Evolutionary conservation across 2,888 invertebrate species (phyloP), one percentile per base, ranked within the genome.

Genomic region (Herminia tarsipennalis): DNA sequence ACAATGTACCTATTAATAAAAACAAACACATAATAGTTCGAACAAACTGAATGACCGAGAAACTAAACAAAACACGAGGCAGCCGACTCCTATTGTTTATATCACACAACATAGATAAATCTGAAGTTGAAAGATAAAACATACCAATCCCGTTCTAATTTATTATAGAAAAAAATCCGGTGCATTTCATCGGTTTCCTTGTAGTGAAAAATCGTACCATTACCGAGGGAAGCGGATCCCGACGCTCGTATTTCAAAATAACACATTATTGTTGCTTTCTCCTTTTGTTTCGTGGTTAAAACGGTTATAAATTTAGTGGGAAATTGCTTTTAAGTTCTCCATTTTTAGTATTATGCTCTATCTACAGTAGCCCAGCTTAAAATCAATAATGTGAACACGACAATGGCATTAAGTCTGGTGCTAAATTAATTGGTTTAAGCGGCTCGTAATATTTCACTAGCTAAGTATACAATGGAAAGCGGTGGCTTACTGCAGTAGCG

Each of bases 231-330:
- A 74, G 73, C 77, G 66, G 64, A 70, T 69, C 72, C 74, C 71
- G 54, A 55, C 52, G 79, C 73, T 82, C 86, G 76, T 88, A 87
- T 86, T 88, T 88, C 88, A 88, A 86, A 88, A 86, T 80, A 88
- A 83, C 88, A 86, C 88, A 83, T 89, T 88, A 88, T 83, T 88
- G 87, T 88, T 86, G 86, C 83, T 78, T 78, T 83, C 72, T 76
- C 70, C 76, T 85, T 86, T 81, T 81, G 80, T 82, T 82, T 77
- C 69, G 78, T 59, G 77, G 79, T 77, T 81, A 82, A 85, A 81
- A 68, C 75, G 75, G 78, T 81, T 79, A 81, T 86, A 84, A 85
- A 86, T 87, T 86, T 73, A 56, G 64, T 38, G 61, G 67, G 64
- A 47, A 78, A 83, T 71, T 68, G 75, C 73, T 80, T 70, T 66